phyloP scores from a whole-genome alignment of 92 coral and sea anemone species.

The Heteractis magnifica region DNA sequence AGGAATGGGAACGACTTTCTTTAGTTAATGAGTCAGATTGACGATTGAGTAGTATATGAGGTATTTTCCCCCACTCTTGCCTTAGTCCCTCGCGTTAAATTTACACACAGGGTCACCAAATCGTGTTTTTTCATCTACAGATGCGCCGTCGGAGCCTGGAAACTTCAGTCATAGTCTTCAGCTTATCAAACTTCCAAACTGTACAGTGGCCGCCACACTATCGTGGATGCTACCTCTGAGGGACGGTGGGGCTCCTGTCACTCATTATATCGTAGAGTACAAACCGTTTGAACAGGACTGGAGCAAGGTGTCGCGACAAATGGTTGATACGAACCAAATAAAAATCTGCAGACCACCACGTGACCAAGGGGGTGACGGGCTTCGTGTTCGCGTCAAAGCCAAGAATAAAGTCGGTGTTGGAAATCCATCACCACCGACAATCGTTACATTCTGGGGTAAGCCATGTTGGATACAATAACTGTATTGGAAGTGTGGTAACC shows the following conservation, averaged over 20 bases:
- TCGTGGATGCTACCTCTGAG: constrained; percentile 55
- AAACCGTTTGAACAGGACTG: constrained; percentile 40
- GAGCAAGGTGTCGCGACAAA: constrained; percentile 19
- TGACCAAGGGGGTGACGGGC: constrained; percentile 43
- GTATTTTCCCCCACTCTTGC: neutral
- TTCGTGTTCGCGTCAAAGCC: constrained; percentile 51
- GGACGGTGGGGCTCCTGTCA: constrained; percentile 51
- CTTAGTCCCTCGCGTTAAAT: neutral
- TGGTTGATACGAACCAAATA: constrained; percentile 25
- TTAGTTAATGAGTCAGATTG: too few species aligned
- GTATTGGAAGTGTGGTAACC: neutral
- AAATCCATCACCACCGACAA: constrained; percentile 25
- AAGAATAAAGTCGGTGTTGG: constrained; percentile 48
- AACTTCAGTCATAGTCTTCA: constrained; percentile 37
- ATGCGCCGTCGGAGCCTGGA: constrained; percentile 57
- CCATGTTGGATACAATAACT: neutral
- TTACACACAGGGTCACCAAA: neutral
- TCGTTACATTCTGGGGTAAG: constrained; percentile 50
- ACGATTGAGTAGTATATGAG: constrained; percentile 19
- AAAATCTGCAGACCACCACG: constrained; percentile 43
- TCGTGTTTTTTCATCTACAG: constrained; percentile 18
- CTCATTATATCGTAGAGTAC: constrained; percentile 47
- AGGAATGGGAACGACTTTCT: neutral
- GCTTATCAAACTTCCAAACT: constrained; percentile 24
- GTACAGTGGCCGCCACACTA: constrained; percentile 30